phyloP scores from a whole-genome alignment of 2,797 vertebrate species.

The Chrosomus eos region DNA sequence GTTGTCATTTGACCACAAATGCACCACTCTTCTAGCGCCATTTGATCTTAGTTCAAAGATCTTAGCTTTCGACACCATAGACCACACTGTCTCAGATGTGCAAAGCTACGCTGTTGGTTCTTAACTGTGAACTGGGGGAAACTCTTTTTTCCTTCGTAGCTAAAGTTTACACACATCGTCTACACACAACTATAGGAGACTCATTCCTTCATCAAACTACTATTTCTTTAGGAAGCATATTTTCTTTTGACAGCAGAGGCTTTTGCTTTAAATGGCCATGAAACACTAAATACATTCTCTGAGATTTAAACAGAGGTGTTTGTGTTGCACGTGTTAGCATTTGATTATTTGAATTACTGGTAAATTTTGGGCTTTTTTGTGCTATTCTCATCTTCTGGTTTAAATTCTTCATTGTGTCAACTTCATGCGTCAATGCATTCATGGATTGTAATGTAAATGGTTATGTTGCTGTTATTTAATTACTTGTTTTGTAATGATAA shows the following conservation, averaged over 20 bases:
- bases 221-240: background rate
- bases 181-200: background rate
- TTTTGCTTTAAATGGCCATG: no score
- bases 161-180: background rate
- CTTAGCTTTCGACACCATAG: background rate
- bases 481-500: no score
- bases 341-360: no score
- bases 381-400: background rate
- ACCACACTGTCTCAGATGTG: background rate
- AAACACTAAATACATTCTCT: no score
- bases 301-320: no score
- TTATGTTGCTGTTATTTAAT: no score
- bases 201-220: background rate
- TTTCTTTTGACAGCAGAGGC: no score
- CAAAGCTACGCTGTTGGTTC: background rate
- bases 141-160: background rate
- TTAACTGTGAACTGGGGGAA: background rate
- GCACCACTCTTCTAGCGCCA: background rate
- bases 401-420: background rate
- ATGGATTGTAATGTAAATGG: background rate
- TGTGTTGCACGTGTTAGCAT: no score
- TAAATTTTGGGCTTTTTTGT: no score
- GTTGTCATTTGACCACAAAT: slow-evolving; percentile 63
- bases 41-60: background rate
- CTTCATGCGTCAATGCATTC: background rate